Evolutionary conservation across 2,113 vertebrate genomes (phyloP).

Genomic region (Amazona guildingii): DNA sequence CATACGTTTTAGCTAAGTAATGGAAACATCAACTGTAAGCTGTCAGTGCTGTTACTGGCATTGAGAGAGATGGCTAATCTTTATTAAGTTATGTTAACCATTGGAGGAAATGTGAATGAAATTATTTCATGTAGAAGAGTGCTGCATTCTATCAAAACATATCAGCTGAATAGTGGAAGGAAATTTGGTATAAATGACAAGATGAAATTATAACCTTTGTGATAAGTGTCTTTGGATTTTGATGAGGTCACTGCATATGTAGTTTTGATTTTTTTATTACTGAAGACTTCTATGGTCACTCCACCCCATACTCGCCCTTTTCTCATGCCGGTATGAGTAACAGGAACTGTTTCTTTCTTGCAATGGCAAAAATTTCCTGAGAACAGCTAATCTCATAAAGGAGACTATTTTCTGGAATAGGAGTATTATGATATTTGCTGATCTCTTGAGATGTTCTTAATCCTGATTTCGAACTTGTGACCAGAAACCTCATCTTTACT

Average conservation of each 20-base stretch:
- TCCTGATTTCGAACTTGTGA: not conserved
- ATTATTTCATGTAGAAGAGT: not conserved
- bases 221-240: not conserved
- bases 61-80: not conserved
- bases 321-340: not conserved
- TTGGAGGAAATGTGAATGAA: not conserved
- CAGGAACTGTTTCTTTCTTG: not conserved
- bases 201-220: not conserved
- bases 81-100: not conserved
- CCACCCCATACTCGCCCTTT: rapidly evolving
- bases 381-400: not conserved
- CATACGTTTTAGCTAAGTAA: not conserved
- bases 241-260: not conserved
- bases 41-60: not conserved
- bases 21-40: not conserved
- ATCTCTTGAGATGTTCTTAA: not conserved
- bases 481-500: not conserved
- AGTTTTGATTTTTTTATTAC: not conserved
- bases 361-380: not conserved
- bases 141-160: not conserved
- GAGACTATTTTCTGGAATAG: not conserved
- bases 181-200: not conserved
- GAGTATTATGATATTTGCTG: not conserved
- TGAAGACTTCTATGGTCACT: not conserved
- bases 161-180: not conserved